These are phyloP conservation scores for Gasterosteus aculeatus DNA, from an alignment of 2,113 vertebrate genomes.

Conservation along the genomic window DNA sequence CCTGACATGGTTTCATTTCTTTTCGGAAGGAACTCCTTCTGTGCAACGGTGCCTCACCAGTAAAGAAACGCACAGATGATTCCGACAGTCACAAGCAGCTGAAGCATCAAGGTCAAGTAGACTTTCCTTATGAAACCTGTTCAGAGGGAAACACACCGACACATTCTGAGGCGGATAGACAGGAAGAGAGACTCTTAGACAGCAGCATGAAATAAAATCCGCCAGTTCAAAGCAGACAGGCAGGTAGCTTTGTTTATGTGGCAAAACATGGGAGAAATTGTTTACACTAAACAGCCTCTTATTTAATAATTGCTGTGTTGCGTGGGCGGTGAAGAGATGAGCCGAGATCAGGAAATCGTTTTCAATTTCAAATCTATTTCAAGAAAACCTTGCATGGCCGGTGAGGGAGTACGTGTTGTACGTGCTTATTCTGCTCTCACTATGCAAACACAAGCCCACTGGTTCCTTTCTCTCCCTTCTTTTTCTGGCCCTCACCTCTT, in stretches of 20 bases:
- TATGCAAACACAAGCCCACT: slow-evolving; percentile 6
- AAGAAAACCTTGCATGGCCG: slow-evolving; percentile 40
- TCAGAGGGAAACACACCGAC: slow-evolving; percentile 29
- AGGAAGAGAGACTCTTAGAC: background rate
- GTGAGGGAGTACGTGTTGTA: slow-evolving; percentile 33
- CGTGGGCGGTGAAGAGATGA: slow-evolving; percentile 29
- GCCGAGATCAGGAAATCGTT: slow-evolving; percentile 27
- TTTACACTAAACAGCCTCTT: slow-evolving; percentile 35
- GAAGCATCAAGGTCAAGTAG: slow-evolving; percentile 82
- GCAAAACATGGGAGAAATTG: slow-evolving; percentile 17
- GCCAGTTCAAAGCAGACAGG: slow-evolving; percentile 22
- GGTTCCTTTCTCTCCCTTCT: background rate
- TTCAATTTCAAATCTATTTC: slow-evolving; percentile 61
- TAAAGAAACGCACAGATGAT: slow-evolving; percentile 85
- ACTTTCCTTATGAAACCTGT: slow-evolving; percentile 86
- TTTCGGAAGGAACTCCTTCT: background rate
- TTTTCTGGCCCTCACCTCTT: slow-evolving; percentile 66
- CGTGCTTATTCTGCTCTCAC: background rate
- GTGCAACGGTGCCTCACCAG: slow-evolving; percentile 78
- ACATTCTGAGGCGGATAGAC: background rate
- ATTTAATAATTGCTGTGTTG: slow-evolving; percentile 38
- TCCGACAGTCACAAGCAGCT: slow-evolving; percentile 80
- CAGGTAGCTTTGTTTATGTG: slow-evolving; percentile 21
- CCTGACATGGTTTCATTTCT: slow-evolving; percentile 19
- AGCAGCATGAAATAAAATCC: background rate